Evolutionary conservation across 2,888 invertebrate species (phyloP), one percentile per base, ranked within the genome.

Genomic region (Norana najaformis): DNA sequence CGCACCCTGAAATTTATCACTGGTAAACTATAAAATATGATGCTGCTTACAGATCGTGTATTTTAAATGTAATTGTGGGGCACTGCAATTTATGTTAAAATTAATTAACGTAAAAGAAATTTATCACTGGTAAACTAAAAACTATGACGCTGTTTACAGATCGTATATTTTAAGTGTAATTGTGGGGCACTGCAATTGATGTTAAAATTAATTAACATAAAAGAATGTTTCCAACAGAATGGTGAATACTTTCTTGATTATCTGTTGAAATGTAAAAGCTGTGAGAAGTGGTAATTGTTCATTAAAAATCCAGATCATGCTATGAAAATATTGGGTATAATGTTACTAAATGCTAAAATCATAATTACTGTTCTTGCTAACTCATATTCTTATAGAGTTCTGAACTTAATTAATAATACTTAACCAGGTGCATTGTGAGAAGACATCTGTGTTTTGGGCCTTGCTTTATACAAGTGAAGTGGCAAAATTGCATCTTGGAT

Each of bases 1-100:
- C 91, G 94, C 37, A 91, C 94, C 11, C 93, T 95, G 16, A 94
- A 94, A 90, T 93, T 92, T 91, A 88, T 92, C 23, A 92, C 93
- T 92, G 94, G 94, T 94, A 92, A 90, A 90, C 89, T 30, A 39
- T 88, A 88, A 37, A 34, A 39, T 38, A 37, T 88, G 85, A 37
- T 88, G 36, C 34, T 14, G 35, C 35, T 85, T 85, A 20, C 37
- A 85, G 85, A 23, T 85, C 20, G 20, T 85, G 30, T 4, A 37
- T 2, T 85, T 11, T 34, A 13, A 85, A 35, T 35, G 36, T 30
- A 23, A 35, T 37, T 69, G 69, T 11, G 8, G 30, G n/a, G 8
- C 69, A 69, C n/a, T 69, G 69, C 6, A n/a, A 69, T 16, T 69
- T 6, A 69, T 23, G n/a, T 69, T 69, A 30, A 69, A 13, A n/a